Conservation (phyloP, 1,140 invertebrate species). For the Bilobella aurantiaca region DNA sequence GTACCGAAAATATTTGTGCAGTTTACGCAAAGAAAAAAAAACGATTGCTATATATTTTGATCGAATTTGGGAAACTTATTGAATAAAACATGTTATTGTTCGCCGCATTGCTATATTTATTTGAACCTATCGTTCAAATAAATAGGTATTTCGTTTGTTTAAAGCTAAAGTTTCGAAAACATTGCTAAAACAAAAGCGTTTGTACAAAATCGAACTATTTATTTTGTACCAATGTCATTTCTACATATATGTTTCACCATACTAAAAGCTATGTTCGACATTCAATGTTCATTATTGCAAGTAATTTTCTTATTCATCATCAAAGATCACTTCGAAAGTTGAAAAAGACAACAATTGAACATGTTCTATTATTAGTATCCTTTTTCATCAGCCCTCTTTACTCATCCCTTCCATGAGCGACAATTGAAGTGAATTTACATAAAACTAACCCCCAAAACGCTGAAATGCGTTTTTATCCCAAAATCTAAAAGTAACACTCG, state of each 20-base stretch:
- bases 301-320: neutral
- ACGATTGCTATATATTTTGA: too few relatives aligned
- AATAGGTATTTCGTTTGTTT: too few relatives aligned
- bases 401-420: neutral
- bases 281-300: neutral
- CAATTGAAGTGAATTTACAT: neutral
- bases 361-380: neutral
- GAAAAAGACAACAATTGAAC: neutral
- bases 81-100: too few relatives aligned
- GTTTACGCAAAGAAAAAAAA: too few relatives aligned
- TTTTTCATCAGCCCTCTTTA: neutral
- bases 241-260: neutral
- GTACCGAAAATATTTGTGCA: too few relatives aligned
- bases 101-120: too few relatives aligned
- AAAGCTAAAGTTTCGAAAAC: too few relatives aligned
- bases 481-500: neutral
- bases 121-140: too few relatives aligned
- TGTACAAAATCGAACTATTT: too few relatives aligned
- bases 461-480: neutral
- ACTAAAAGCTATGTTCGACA: neutral
- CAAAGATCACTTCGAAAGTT: neutral
- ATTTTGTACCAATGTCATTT: too few relatives aligned
- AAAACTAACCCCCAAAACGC: neutral
- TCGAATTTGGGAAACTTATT: too few relatives aligned
- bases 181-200: too few relatives aligned